Evolutionary conservation across 2,113 vertebrate species (phyloP).

Genomic region (Varanus komodoensis): DNA sequence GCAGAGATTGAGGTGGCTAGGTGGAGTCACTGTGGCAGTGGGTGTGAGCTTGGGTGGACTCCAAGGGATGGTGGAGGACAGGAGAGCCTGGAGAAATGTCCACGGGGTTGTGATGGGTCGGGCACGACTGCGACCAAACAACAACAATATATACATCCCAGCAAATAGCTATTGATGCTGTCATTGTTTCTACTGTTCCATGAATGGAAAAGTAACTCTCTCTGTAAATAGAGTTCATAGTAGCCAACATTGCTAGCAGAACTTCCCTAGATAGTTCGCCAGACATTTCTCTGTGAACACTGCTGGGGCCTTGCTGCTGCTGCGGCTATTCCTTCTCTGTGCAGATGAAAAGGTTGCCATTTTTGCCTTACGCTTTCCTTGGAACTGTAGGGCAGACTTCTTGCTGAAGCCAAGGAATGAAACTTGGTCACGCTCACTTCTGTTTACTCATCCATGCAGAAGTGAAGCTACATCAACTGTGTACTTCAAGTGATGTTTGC

Average conservation of each 20-base stretch:
- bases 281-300: not conserved
- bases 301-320: not conserved
- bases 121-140: no score
- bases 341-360: not conserved
- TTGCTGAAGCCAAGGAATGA: not conserved
- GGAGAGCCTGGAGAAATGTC: no score
- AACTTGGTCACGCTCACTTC: not conserved
- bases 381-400: not conserved
- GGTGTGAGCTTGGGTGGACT: no score
- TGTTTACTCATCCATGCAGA: not conserved
- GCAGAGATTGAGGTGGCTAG: no score
- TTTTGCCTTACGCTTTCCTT: not conserved
- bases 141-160: no score
- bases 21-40: no score
- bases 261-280: not conserved
- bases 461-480: not conserved
- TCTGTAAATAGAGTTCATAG: not conserved
- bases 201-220: not conserved
- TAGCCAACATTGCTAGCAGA: not conserved
- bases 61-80: no score
- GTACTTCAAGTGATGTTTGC: not conserved
- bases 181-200: not conserved
- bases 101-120: no score
- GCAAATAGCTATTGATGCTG: not conserved
- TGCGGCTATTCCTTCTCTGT: not conserved